Evolutionary conservation across 2,888 invertebrate genomes (phyloP), one percentile per base, ranked within the genome.

Genomic region (Drosophila borborema): DNA sequence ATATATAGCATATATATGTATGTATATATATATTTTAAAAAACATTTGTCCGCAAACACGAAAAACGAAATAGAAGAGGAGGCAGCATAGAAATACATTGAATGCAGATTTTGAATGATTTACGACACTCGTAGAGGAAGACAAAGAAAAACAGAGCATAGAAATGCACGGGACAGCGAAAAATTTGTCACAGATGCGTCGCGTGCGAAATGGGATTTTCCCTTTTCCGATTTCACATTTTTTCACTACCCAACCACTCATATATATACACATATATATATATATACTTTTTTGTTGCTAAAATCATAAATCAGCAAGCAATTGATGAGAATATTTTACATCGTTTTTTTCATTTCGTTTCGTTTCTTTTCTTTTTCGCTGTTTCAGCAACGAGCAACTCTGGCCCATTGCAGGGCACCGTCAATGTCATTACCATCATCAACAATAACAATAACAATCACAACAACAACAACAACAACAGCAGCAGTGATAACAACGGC

Each of bases 61-160:
- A 31, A 20, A 8, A 38, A 23, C 2, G 5, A n/a, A 55, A 10
- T 3, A 28, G 6, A 4, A 16, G 38, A 16, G 6, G n/a, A 10
- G 16, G 40, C 54, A 68, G 28, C 48, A 10, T 9, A 28, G 28
- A 34, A 63, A 79, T 79, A 74, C 74, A 77, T 77, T 77, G 79
- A 77, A 77, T 77, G 70, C 60, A 77, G 79, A 77, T 80, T 80
- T 66, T 46, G 56, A 80, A 71, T 81, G 82, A 82, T 82, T 86
- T 80, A 86, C 65, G 66, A 71, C 59, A 73, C 64, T 63, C 43
- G 63, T 7, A 3, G 36, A 12, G 41, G 28, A 55, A 55, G 36
- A 53, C 53, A 53, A 28, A 51, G 51, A 36, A 20, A 34, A 48
- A 18, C 12, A 10, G 8, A 34, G 40, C 45, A 58, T 36, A 45